phyloP scores from a whole-genome alignment of 2,888 invertebrate genomes.

The Glyphotaelius pellucidus region DNA sequence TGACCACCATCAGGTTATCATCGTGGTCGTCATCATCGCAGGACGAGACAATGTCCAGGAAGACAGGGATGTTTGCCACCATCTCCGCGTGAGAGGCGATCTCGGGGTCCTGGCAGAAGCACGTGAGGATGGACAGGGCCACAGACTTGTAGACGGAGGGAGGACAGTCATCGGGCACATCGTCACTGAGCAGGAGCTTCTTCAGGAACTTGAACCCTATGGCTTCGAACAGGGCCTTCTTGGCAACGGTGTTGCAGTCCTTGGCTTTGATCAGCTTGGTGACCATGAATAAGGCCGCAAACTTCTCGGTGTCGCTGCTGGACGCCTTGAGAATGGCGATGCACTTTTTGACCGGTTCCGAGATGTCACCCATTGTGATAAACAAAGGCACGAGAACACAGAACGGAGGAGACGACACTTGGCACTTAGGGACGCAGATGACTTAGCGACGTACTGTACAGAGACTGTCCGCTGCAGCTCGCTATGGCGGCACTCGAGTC shows the following conservation, averaged over 20 bases:
- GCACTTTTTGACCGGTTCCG: constrained; percentile 91
- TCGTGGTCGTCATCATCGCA: constrained; percentile 91
- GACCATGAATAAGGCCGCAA: constrained; percentile 94
- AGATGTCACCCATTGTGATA: constrained; percentile 78
- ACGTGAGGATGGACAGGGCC: constrained; percentile 90
- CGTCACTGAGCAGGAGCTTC: constrained; percentile 85
- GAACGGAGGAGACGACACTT: constrained; percentile 69
- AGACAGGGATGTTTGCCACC: constrained; percentile 88
- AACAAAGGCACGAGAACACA: constrained; percentile 65
- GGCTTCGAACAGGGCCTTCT: constrained; percentile 90
- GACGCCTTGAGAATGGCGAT: constrained; percentile 87
- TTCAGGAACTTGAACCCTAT: constrained; percentile 93
- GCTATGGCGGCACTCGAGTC: constrained; percentile 52
- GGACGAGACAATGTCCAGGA: constrained; percentile 89
- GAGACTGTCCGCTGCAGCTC: constrained; percentile 42
- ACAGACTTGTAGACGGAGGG: constrained; percentile 94
- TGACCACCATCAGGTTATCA: constrained; percentile 90
- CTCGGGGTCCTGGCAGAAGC: constrained; percentile 89
- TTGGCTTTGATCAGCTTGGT: constrained; percentile 92
- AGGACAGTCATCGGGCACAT: constrained; percentile 91
- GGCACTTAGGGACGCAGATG: constrained; percentile 51
- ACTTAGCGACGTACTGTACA: constrained; percentile 50
- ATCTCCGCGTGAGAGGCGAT: constrained; percentile 90
- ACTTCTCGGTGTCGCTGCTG: constrained; percentile 92
- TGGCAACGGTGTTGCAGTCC: constrained; percentile 87